phyloP scores from a whole-genome alignment of 1,140 invertebrate species.

The Papilio helenus region DNA sequence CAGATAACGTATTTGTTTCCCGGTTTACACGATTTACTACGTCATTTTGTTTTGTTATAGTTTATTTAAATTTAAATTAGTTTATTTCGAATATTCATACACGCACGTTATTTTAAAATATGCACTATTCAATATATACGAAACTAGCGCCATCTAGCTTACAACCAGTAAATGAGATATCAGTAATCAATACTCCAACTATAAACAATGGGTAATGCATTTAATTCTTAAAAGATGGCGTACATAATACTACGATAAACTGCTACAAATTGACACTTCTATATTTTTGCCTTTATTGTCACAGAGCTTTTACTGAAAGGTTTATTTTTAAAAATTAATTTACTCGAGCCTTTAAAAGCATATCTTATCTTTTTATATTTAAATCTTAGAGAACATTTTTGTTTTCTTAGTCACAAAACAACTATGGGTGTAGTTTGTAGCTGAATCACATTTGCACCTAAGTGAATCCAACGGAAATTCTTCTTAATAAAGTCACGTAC shows the following conservation, averaged over 20 bases:
- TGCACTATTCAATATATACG: background rate
- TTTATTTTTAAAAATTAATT: background rate
- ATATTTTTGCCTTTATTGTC: no score
- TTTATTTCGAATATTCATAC: background rate
- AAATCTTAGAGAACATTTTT: background rate
- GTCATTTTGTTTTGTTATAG: background rate
- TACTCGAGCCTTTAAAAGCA: background rate
- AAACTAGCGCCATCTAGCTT: background rate
- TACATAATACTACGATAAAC: background rate
- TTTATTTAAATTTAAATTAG: background rate
- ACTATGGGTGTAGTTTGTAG: background rate
- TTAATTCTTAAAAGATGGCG: background rate
- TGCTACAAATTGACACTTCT: background rate
- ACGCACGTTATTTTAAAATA: background rate
- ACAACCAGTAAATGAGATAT: background rate
- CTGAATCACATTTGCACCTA: background rate
- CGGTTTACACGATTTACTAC: background rate
- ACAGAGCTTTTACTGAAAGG: background rate
- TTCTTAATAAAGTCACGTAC: background rate
- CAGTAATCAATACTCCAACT: background rate
- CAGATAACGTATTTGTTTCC: background rate
- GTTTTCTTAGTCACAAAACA: background rate
- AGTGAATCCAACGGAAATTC: background rate
- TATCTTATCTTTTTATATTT: background rate
- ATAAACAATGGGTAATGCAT: background rate